Conservation (phyloP, 2,797 vertebrate genomes). For the Lepus oiostolus region DNA sequence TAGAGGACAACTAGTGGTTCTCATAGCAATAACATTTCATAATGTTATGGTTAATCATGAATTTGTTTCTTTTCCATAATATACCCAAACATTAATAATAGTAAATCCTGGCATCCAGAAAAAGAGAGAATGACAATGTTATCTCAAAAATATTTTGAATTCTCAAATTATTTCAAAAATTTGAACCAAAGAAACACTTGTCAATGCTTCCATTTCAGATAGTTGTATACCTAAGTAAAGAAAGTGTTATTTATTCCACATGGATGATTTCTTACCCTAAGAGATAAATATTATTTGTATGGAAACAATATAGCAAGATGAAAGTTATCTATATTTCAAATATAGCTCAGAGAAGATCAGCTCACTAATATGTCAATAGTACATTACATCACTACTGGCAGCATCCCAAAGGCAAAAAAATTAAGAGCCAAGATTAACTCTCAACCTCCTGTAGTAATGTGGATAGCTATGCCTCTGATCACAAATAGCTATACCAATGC, state of each 20-base stretch:
- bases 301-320: constrained; percentile 83
- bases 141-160: constrained; percentile 76
- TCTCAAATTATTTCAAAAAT: constrained; percentile 79
- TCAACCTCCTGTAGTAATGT: constrained; percentile 48
- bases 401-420: constrained; percentile 76
- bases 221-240: constrained; percentile 85
- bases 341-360: constrained; percentile 79
- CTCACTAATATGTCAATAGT: constrained; percentile 58
- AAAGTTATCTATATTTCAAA: constrained; percentile 77
- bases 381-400: constrained; percentile 73
- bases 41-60: constrained; percentile 57
- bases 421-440: constrained; percentile 66
- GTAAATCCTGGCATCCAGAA: constrained; percentile 17
- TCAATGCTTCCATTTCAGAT: constrained; percentile 86
- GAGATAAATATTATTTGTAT: constrained; percentile 87
- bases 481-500: not conserved
- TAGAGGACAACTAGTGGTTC: constrained; percentile 4
- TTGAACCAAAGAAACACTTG: constrained; percentile 83
- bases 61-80: constrained; percentile 40
- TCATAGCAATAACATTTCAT: not conserved
- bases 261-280: constrained; percentile 82
- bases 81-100: not conserved
- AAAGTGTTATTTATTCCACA: constrained; percentile 86
- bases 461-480: not conserved
- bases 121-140: constrained; percentile 63